A percentile compares a stretch with the other conserved stretches of the same genome.
phyloP scores from a whole-genome alignment of 2,797 vertebrate species.

The Huso huso region DNA sequence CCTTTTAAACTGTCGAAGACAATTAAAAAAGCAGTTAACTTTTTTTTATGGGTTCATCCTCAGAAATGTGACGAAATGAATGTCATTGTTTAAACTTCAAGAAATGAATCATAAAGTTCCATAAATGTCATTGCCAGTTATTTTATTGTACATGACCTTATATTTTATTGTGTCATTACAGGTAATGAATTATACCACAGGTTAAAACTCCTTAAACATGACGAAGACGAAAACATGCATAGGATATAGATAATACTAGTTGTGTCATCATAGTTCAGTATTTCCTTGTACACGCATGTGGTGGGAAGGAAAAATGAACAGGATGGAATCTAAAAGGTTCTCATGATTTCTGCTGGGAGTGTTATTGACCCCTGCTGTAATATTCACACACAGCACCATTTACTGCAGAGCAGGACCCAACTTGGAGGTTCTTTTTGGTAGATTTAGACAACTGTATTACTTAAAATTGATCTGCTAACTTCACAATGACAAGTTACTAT shows the following conservation, averaged over 20 bases:
- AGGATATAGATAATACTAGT: too few species aligned
- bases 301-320: too few species aligned
- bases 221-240: background rate
- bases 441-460: too few species aligned
- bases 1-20: background rate
- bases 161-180: constrained; percentile 49
- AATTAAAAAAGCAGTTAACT: constrained; percentile 57
- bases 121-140: constrained; percentile 41
- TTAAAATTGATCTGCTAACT: too few species aligned
- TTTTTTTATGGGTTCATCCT: constrained; percentile 58
- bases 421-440: too few species aligned
- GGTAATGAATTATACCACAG: constrained; percentile 20
- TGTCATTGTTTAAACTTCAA: constrained; percentile 28
- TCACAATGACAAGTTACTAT: too few species aligned
- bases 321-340: too few species aligned
- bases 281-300: too few species aligned
- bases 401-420: background rate
- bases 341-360: too few species aligned
- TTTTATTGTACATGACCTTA: constrained; percentile 40
- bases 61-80: constrained; percentile 32
- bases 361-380: background rate
- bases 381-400: constrained; percentile 16
- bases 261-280: too few species aligned
- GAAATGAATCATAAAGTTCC: constrained; percentile 18
- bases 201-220: background rate